phyloP scores from a whole-genome alignment of 1,140 invertebrate species.

The Drosophila chauvacae region DNA sequence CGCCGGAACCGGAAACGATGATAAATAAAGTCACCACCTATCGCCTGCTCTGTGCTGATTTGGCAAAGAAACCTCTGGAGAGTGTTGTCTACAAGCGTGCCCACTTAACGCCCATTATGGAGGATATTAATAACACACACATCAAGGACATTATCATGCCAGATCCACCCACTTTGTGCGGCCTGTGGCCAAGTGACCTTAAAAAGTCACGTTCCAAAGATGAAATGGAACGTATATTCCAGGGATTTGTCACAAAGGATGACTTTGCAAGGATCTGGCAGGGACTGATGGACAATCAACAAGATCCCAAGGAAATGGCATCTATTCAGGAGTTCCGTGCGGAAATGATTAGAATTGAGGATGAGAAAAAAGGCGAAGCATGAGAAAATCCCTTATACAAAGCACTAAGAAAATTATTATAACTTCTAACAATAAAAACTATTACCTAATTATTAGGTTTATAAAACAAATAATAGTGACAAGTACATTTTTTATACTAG shows the following conservation, averaged over 20 bases:
- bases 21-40: slow-evolving; percentile 67
- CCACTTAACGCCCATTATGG: not conserved
- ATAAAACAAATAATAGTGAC: not conserved
- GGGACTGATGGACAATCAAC: slow-evolving; percentile 11
- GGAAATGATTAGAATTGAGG: slow-evolving; percentile 13
- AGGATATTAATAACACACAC: slow-evolving; percentile 38
- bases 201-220: slow-evolving; percentile 40
- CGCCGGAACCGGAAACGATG: slow-evolving; percentile 31
- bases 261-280: slow-evolving; percentile 60
- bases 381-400: not conserved
- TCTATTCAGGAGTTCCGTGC: slow-evolving; percentile 57
- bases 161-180: slow-evolving; percentile 28
- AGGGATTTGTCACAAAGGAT: slow-evolving; percentile 27
- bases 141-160: slow-evolving; percentile 59
- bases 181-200: slow-evolving; percentile 59
- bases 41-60: slow-evolving; percentile 60
- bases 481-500: not conserved
- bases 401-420: not conserved
- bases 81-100: not conserved
- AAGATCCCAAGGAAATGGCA: slow-evolving; percentile 21
- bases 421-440: not conserved
- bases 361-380: not conserved
- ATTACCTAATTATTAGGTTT: not conserved
- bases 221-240: slow-evolving; percentile 60
- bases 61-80: slow-evolving; percentile 39